Percentiles rank a stretch among this genome's conserved stretches.
phyloP scores from a whole-genome alignment of 1,140 invertebrate genomes.

The Aphelenchoides avenae region DNA sequence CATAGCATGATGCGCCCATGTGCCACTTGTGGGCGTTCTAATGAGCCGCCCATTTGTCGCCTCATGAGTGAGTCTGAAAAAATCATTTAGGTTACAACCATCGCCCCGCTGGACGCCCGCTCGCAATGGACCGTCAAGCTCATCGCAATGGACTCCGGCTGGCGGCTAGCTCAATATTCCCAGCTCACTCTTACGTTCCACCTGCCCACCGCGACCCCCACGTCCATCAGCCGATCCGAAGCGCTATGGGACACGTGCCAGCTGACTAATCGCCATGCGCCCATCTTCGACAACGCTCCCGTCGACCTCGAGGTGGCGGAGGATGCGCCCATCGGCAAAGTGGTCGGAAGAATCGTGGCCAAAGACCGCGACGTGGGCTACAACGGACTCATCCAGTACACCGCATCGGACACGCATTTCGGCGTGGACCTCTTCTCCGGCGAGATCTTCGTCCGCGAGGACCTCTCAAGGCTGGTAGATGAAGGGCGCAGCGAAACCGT shows the following conservation, averaged over 20 bases:
- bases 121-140: slow-evolving; percentile 23
- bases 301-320: slow-evolving; percentile 28
- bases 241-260: slow-evolving; percentile 13
- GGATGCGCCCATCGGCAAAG: slow-evolving; percentile 36
- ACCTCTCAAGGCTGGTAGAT: slow-evolving; percentile 29
- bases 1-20: too few relatives aligned
- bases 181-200: slow-evolving; percentile 20
- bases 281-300: slow-evolving; percentile 17
- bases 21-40: too few relatives aligned
- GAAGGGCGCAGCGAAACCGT: slow-evolving; percentile 14
- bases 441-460: slow-evolving; percentile 28
- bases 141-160: slow-evolving; percentile 26
- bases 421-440: slow-evolving; percentile 38
- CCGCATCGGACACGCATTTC: slow-evolving; percentile 30
- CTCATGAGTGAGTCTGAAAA: too few relatives aligned
- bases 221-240: neutral
- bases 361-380: slow-evolving; percentile 39
- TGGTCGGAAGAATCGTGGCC: slow-evolving; percentile 37
- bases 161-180: slow-evolving; percentile 28
- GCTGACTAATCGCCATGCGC: slow-evolving; percentile 24
- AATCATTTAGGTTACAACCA: too few relatives aligned
- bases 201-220: neutral
- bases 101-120: too few relatives aligned
- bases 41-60: too few relatives aligned
- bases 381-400: slow-evolving; percentile 41